Evolutionary conservation across 2,888 invertebrate genomes (phyloP), one percentile per base, ranked within the genome.

Genomic region (Amphipoea oculea): DNA sequence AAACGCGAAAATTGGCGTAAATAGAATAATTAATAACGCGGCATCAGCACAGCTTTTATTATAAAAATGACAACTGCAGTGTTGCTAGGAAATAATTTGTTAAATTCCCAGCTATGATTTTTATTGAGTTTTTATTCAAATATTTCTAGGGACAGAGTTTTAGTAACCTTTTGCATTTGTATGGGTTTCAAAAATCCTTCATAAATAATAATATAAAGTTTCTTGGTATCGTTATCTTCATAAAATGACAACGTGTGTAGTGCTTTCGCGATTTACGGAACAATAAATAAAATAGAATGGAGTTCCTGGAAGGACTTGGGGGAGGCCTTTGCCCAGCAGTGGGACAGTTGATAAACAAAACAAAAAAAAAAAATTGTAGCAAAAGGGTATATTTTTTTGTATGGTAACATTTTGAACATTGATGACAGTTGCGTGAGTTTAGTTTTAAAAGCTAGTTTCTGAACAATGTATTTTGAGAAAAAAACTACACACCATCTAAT

Each of bases 11-110:
- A 70, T 73, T 83, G 2, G 63, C 67, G 75, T 86, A 85, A 79
- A 86, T 77, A 82, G 4, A 73, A 51, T 67, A 77, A 85, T 73
- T 79, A 77, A 4, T 86, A 83, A n/a, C 79, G 77, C 83, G 86
- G 85, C 83, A 79, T 83, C 73, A 70, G 66, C 1, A 48, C 36
- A 86, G 69, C 79, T 67, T 67, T 48, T n/a, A 77, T 11, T 69
- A 6, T 45, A 57, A 77, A 71, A 79, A 79, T 85, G 85, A 85
- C 85, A 85, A 73, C 70, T 76, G 29, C 17, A 66, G 67, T 86
- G 85, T 85, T 85, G 83, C 85, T 77, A 81, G 67, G 36, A 62
- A 65, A 84, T 66, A 17, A 23, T 57, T 80, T 4, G 11, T 20
- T 11, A 40, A 60, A 29, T 17, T 69, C 12, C 65, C 57, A 62